Base-by-base conservation (phyloP, 2,113 vertebrate species). In the Pseudorectes ferrugineus region DNA sequence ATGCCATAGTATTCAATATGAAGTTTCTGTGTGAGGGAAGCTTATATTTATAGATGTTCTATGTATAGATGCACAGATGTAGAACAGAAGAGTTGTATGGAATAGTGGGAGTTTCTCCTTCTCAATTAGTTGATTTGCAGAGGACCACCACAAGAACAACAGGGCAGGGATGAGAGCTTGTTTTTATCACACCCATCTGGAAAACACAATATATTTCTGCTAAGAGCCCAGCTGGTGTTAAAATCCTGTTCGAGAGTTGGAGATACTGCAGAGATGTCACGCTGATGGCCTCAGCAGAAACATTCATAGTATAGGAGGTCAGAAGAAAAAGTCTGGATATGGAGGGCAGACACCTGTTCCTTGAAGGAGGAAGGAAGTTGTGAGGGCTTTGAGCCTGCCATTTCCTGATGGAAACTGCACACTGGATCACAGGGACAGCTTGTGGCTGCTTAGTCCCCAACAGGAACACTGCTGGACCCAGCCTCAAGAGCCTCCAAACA, bases 381-480 rank as follows among this genome's bases (percentile, higher is more conserved):
- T 3, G 9, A 45, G 49, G 43, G 21, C 4, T 67, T 42, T 3
- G 3, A 82, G 48, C 35, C 33, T 31, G n/a, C 59, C 43, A 7
- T 20, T 36, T 48, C 48, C 57, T 33, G 48, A 43, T 36, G 57
- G 57, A 35, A 73, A 26, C 48, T 21, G 33, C 70, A 26, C 12
- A 0, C 51, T 33, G 24, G 38, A 36, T 42, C 46, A 12, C 35
- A 7, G 0, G 14, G 38, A 29, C 0, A 12, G 66, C 70, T 51
- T 36, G 66, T 38, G 23, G 38, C 38, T 33, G 19, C 65, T 45
- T 2, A 0, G 35, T 24, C 28, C 12, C 14, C 15, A 10, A 2
- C 22, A 40, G n/a, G 28, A 73, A 28, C 54, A 12, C 7, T 67
- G 71, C 55, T 51, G 40, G 40, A 55, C 12, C 31, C 66, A 35